Evolutionary conservation across 2,888 invertebrate genomes (phyloP), one percentile per base, ranked within the genome.

Genomic region (Thereva nobilitata): DNA sequence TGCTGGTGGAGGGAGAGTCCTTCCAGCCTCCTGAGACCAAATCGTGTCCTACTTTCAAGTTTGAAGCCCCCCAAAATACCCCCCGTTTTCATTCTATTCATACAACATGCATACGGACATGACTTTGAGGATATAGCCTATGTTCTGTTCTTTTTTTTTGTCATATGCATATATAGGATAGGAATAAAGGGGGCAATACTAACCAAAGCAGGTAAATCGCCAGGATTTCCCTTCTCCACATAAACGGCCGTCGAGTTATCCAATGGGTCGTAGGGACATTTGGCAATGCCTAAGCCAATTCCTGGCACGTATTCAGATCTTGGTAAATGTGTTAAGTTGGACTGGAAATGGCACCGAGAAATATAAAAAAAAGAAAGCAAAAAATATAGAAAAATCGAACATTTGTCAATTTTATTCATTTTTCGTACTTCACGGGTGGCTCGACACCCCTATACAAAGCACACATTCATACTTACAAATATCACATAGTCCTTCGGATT

Each of bases 221-320:
- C 94, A 66, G 97, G 95, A 84, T 97, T 97, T 75, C 97, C 97
- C 76, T 87, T 87, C 82, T 97, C 97, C 80, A 96, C 95, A 92
- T 95, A 97, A 73, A 97, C 89, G 50, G 97, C 97, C 23, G 98
- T 98, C 71, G 95, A 95, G 84, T 98, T 98, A 84, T 98, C 96
- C 72, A 92, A 90, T n/a, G 97, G 97, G 84, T 98, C 97, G 84
- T 95, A 97, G 66, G 98, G 97, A 82, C 97, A 97, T 83, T 96
- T 95, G 65, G 96, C 98, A 74, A 94, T 92, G 71, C 96, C 97
- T 87, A 92, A 89, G 65, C 95, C 95, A 71, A 95, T 91, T 72
- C 95, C 95, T 38, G 95, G 95, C 79, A 95, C 92, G 85, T 89
- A 92, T 79, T 93, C 92, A 81, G 91, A 90, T 70, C 93, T 87